Percentiles rank a stretch among this genome's conserved stretches.
Evolutionary conservation across 2,888 invertebrate genomes (phyloP).

Genomic region (Tricholauxania praeusta): DNA sequence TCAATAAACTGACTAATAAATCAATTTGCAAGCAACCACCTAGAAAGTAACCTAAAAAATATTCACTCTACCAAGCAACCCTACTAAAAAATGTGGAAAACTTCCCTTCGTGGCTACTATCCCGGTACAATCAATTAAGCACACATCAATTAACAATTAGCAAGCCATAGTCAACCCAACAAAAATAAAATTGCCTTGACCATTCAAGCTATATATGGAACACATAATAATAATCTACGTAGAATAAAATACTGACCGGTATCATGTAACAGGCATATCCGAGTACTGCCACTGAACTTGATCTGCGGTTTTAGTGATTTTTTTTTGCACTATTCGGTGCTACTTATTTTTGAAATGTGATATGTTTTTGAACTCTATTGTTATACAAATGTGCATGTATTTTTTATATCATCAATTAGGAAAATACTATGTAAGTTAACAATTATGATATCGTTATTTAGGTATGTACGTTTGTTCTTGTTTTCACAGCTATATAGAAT

Average conservation of each 20-base stretch:
- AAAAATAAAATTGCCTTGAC: neutral
- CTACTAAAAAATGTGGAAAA: neutral
- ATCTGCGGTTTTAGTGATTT: too few species aligned
- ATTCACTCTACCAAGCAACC: too few species aligned
- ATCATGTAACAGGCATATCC: too few species aligned
- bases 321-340: conserved; percentile 40
- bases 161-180: neutral
- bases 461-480: too few species aligned
- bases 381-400: neutral
- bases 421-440: neutral
- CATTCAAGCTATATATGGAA: too few species aligned
- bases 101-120: conserved; percentile 53
- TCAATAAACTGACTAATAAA: too few species aligned
- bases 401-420: neutral
- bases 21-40: too few species aligned
- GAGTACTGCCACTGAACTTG: too few species aligned
- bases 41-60: too few species aligned
- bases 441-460: too few species aligned
- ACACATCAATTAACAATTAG: conserved; percentile 66
- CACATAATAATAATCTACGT: too few species aligned
- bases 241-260: conserved; percentile 27
- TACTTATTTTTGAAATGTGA: neutral
- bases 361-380: neutral
- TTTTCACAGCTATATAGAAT: conserved; percentile 5
- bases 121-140: conserved; percentile 54